Evolutionary conservation across 2,888 invertebrate species (phyloP), one percentile per base, ranked within the genome.

Genomic region (Leptopilina syphax): DNA sequence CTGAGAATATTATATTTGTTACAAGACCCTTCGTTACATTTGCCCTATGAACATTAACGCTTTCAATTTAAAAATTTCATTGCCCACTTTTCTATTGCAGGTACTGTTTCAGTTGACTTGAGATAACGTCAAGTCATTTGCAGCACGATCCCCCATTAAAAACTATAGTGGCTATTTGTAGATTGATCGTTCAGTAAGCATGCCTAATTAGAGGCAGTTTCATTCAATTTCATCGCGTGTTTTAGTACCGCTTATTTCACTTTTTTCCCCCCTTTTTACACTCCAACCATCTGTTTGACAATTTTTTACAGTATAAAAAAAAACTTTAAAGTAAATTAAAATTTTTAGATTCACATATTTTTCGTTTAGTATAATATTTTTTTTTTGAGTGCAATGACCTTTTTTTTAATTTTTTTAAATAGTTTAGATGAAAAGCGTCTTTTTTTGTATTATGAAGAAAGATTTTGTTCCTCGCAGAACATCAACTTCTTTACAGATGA

Each of bases 1-100:
- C 77, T 82, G 83, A 83, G 34, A 44, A 8, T 44, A 8, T 44
- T 44, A 44, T 86, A 85, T 73, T 60, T 54, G 73, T 73, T 60
- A 34, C 73, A 41, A 73, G 41, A n/a, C 27, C 34, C 50, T 27
- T 54, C 44, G 47, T 18, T 50, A 8, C 68, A 50, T 67, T 47
- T 50, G n/a, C 50, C 1, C 68, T 86, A 7, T 5, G 44, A 83
- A 7, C 47, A 68, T 50, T 50, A 70, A 4, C 54, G 3, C 13
- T 7, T 24, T 70, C 12, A 13, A 50, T 50, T 50, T 50, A 1
- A 50, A 50, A 70, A 70, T 54, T 54, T 27, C 13, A 70, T 12
- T 27, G 10, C 7, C 66, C 13, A 67, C 44, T 67, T 67, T 27
- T 12, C 5, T 12, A 27, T 70, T 34, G 13, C 34, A 70, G 54